These are phyloP conservation scores for Promerops cafer DNA, from an alignment of 2,113 vertebrate genomes.

Conservation along the genomic window DNA sequence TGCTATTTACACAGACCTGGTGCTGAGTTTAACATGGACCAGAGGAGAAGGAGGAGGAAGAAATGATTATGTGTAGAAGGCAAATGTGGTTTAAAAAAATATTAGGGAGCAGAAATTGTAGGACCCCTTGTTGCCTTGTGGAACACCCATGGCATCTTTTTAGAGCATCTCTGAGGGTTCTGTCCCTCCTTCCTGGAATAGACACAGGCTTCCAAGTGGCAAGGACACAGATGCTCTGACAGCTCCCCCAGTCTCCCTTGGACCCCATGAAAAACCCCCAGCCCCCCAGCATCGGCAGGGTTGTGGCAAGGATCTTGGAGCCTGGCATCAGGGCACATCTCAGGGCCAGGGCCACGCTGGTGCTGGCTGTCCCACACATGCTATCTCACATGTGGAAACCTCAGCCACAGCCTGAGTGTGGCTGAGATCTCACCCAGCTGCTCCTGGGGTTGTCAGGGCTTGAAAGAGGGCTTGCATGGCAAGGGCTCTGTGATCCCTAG, in stretches of 20 bases:
- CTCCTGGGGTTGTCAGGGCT: not conserved
- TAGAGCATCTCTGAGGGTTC: not conserved
- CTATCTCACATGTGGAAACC: rapidly evolving
- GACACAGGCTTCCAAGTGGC: not conserved
- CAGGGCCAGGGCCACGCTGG: rapidly evolving
- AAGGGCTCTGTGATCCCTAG: not conserved
- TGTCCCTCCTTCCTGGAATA: not conserved
- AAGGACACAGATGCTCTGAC: not conserved
- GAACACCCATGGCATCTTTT: not conserved
- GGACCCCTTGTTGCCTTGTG: not conserved
- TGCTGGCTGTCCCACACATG: not conserved
- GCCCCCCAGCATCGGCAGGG: not conserved
- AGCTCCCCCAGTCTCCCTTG: not conserved
- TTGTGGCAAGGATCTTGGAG: not conserved
- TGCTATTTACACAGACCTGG: not conserved
- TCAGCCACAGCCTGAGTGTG: rapidly evolving
- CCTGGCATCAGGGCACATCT: not conserved
- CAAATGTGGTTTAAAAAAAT: not conserved
- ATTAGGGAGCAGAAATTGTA: not conserved
- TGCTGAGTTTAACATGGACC: not conserved
- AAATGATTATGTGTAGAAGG: not conserved
- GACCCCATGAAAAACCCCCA: no score
- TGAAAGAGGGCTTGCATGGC: not conserved
- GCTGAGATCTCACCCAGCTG: not conserved
- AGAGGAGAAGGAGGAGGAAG: not conserved